Base-by-base conservation (phyloP, 37 sponge, comb jelly and placozoan species). In the Bolinopsis microptera region DNA sequence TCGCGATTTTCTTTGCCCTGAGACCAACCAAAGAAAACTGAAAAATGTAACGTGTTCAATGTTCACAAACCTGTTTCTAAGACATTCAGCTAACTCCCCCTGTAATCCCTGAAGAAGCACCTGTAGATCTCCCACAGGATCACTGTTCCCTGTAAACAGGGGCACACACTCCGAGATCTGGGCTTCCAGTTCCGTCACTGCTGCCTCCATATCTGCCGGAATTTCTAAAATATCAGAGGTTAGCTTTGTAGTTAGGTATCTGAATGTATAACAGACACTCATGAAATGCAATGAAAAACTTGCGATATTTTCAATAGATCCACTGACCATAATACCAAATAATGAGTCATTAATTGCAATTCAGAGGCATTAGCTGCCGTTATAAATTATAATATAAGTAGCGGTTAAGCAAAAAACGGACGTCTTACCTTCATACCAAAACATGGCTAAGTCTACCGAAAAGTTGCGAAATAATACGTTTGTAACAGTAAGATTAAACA, bases 91-190 rank as follows among this genome's bases (percentile, higher is more conserved):
- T 28, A 86, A 27, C 8, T 39, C 61, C 22, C 90, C 36, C 61
- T 86, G 90, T 2, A 86, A 18, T 28, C 61, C 90, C 31, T 39
- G 61, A 1, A 86, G 48, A 9, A 86, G 36, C 21, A 40, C 24
- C 61, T 86, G 90, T n/a, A 86, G 90, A 38, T 86, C 90, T 27
- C 90, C 90, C 25, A 86, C 90, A 24, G 90, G 90, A 26, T 86
- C 90, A 40, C 0, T 86, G 61, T 86, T 86, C n/a, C 90, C 61
- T 0, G 90, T 86, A 23, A 86, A 86, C 0, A 86, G 90, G 0
- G 90, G 90, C 1, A 86, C 90, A 86, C 90, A 86, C 30, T 86
- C 90, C 24, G 32, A 28, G 2, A 86, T 86, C 90, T 86, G 90
- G 1, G 41, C 90, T 41, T 86, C 90, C 9, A 86, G 90, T 26